Evolutionary conservation across 1,140 invertebrate genomes (phyloP).

Genomic region (Sarcophaga peregrina): DNA sequence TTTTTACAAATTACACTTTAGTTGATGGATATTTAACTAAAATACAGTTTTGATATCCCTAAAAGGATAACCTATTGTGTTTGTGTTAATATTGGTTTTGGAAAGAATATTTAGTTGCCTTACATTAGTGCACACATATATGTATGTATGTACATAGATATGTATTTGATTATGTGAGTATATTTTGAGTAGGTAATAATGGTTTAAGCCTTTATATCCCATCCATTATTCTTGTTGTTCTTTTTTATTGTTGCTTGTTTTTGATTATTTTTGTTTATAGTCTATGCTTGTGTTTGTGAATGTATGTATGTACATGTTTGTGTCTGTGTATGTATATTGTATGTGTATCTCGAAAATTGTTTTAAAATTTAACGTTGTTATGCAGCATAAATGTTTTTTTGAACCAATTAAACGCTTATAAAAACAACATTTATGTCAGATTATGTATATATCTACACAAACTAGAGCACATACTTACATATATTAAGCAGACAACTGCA

Average conservation of each 20-base stretch:
- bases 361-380: conserved; percentile 33
- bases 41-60: too few species aligned
- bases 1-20: too few species aligned
- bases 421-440: conserved; percentile 20
- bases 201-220: background rate
- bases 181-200: background rate
- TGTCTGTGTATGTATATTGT: background rate
- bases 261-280: too few species aligned
- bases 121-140: background rate
- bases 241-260: background rate
- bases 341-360: conserved; percentile 19
- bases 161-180: background rate
- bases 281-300: too few species aligned
- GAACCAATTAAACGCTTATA: conserved; percentile 36
- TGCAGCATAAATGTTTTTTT: conserved; percentile 29
- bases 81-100: too few species aligned
- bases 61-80: too few species aligned
- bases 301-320: background rate
- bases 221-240: background rate
- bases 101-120: too few species aligned
- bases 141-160: too few species aligned
- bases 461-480: too few species aligned
- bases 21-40: too few species aligned
- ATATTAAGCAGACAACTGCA: too few species aligned
- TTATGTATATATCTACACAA: too few species aligned